Evolutionary conservation across 2,888 invertebrate species (phyloP), one percentile per base, ranked within the genome.

Genomic region (Tachina lurida): DNA sequence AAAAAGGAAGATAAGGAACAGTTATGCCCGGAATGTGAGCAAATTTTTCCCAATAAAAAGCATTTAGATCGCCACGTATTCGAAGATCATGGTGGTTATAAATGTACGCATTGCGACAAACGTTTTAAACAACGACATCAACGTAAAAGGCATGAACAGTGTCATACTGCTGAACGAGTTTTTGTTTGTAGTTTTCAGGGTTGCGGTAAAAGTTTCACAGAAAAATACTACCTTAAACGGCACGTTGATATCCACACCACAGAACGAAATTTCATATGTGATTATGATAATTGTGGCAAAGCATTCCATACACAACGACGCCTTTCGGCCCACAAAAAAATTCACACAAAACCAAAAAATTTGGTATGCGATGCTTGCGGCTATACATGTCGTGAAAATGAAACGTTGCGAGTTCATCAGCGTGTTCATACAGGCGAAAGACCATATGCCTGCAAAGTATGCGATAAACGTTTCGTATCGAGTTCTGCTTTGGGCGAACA

Each of bases 341-440:
- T 90, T 7, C 90, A 91, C 80, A 89, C 84, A 60, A 88, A 89
- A 22, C 89, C 90, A 8, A 89, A 91, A 7, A 77, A 70, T 43
- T 60, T 70, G 1, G 41, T 78, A 1, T 70, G 78, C 31, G 70
- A 78, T 15, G 52, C 68, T 15, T 78, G 78, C 41, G 71, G 87
- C 13, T 88, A 79, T 7, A 79, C 78, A 17, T 85, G 84, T 31
- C 78, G 90, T 4, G 89, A 89, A 70, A 89, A 89, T 76, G 90
- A 90, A 81, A 91, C 89, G 17, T 71, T 92, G 19, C 90, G 89
- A 10, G 90, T 91, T 10, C 91, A 91, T 84, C 84, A 89, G 8
- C 89, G 91, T 12, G 89, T 89, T 8, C 91, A 91, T 54, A 91
- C 91, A 0, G 92, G 92, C 0, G 92, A 91, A 22, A 89, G 88